Percentiles rank a stretch among this genome's conserved stretches.
Evolutionary conservation across 2,113 vertebrate species (phyloP).

Genomic region (Lagopus leucura): DNA sequence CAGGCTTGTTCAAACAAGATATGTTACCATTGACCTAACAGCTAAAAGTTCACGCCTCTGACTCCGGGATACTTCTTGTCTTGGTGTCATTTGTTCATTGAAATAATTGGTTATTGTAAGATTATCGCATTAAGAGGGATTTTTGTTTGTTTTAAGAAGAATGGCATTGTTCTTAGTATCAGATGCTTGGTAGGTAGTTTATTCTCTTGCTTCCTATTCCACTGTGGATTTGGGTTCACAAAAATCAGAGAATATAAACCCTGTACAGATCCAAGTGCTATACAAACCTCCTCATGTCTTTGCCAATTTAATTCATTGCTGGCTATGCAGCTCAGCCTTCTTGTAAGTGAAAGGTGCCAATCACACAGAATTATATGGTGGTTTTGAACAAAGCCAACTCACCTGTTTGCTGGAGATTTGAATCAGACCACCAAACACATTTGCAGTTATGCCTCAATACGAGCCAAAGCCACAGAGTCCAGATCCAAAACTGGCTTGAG

Average conservation of each 20-base stretch:
- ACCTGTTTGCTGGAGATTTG: conserved; percentile 60
- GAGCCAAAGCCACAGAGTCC: conserved; percentile 48
- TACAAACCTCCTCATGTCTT: neutral
- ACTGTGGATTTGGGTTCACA: neutral
- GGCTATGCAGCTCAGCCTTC: neutral
- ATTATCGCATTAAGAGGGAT: conserved; percentile 1
- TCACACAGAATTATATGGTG: conserved; percentile 12
- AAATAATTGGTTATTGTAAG: conserved; percentile 42
- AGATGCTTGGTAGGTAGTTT: neutral
- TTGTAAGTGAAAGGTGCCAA: conserved; percentile 34
- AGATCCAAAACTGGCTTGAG: neutral
- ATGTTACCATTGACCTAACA: conserved; percentile 49
- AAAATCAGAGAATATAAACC: neutral
- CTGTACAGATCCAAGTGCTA: neutral
- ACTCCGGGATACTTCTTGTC: neutral
- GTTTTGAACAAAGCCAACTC: conserved; percentile 47
- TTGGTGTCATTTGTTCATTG: neutral
- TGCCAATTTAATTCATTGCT: neutral
- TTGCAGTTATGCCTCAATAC: neutral
- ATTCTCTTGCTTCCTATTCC: conserved; percentile 18
- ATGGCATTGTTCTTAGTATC: neutral
- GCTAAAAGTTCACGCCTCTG: conserved; percentile 38
- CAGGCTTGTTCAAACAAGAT: conserved; percentile 68
- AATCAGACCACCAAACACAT: conserved; percentile 41
- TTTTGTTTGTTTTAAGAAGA: neutral